phyloP scores from a whole-genome alignment of 2,797 vertebrate species.

The Mormyrus proboscirostris region DNA sequence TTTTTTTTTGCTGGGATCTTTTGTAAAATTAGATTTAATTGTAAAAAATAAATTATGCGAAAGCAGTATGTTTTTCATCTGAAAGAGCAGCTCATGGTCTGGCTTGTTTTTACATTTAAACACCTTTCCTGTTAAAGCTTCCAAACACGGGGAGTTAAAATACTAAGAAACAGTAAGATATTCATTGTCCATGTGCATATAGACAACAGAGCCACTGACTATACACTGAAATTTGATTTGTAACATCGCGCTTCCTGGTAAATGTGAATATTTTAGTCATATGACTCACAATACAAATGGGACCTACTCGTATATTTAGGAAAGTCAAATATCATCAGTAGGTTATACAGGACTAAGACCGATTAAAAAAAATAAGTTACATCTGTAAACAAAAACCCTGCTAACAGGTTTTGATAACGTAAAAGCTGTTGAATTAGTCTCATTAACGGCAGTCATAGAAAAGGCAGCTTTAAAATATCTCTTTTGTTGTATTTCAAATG shows the following conservation, averaged over 20 bases:
- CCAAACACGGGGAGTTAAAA: neutral
- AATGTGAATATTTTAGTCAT: neutral
- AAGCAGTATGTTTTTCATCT: neutral
- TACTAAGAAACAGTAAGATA: neutral
- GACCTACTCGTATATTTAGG: neutral
- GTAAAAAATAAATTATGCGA: neutral
- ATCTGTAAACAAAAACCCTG: neutral
- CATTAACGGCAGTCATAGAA: neutral
- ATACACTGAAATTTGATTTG: neutral
- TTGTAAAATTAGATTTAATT: neutral
- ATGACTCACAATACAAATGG: neutral
- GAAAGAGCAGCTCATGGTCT: neutral
- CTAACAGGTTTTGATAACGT: neutral
- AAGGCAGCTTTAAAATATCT: neutral
- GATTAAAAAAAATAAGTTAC: neutral
- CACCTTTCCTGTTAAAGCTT: neutral
- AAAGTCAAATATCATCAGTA: neutral
- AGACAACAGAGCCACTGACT: neutral
- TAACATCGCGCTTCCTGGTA: neutral
- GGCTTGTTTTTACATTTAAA: neutral
- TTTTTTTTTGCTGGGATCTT: neutral
- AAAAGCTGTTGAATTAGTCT: neutral
- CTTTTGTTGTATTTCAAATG: neutral
- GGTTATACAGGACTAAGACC: neutral
- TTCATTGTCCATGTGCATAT: neutral